These are phyloP conservation scores for Ptychochromis oligacanthus DNA, from an alignment of 2,113 vertebrate species.

Conservation along the genomic window DNA sequence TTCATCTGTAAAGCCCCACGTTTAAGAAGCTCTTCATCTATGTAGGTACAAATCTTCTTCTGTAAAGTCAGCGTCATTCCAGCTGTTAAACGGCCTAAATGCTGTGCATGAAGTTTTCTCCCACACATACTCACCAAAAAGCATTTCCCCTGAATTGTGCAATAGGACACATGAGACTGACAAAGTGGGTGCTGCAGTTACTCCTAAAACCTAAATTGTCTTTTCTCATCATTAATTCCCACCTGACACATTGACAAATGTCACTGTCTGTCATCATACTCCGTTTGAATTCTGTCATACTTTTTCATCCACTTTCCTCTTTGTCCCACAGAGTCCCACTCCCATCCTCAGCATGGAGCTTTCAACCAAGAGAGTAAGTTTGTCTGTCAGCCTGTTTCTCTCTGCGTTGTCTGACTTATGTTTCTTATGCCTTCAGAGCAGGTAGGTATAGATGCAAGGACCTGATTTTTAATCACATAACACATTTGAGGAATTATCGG, in stretches of 20 bases:
- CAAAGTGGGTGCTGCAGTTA: not conserved
- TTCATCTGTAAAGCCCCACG: not conserved
- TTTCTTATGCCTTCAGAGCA: not conserved
- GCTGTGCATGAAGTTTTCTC: not conserved
- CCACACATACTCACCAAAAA: not conserved
- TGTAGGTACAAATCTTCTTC: no score
- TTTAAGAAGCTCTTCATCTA: no score
- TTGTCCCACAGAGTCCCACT: conserved; percentile 70
- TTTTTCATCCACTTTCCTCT: not conserved
- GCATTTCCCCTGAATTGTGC: not conserved
- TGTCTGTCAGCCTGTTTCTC: not conserved
- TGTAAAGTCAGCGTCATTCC: fast-evolving
- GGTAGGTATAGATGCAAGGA: not conserved
- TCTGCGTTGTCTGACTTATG: not conserved
- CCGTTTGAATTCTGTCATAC: fast-evolving
- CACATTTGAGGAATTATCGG: not conserved
- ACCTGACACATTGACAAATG: fast-evolving
- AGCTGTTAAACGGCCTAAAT: fast-evolving
- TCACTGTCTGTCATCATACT: fast-evolving
- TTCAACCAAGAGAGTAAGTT: conserved; percentile 85
- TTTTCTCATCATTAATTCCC: fast-evolving
- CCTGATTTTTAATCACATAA: not conserved
- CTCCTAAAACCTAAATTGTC: not conserved
- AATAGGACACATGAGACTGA: not conserved
- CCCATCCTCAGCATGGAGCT: conserved; percentile 86